These are phyloP conservation scores for Australoheros scitulus DNA, from an alignment of 2,113 vertebrate species.

Conservation along the genomic window DNA sequence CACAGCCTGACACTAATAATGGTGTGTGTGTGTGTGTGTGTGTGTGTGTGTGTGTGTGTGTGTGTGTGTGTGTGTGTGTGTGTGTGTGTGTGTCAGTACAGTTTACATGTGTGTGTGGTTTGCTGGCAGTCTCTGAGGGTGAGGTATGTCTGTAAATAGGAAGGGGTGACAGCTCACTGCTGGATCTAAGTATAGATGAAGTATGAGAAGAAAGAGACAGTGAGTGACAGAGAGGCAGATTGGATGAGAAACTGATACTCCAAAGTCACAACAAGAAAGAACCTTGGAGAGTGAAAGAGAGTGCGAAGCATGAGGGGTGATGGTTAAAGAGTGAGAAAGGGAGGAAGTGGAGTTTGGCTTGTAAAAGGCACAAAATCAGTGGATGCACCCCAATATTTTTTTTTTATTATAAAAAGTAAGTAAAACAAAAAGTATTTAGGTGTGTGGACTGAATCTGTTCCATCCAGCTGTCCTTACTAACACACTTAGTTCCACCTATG, in stretches of 20 bases:
- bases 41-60: not conserved
- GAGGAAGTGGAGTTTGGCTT: not conserved
- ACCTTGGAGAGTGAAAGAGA: not conserved
- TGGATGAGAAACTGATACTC: slow-evolving; percentile 34
- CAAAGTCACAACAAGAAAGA: slow-evolving; percentile 1
- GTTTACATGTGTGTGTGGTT: not conserved
- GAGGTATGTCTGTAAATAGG: slow-evolving; percentile 20
- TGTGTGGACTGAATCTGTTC: not conserved
- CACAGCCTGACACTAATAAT: too few species aligned
- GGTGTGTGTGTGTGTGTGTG: too few species aligned
- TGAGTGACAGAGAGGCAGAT: slow-evolving; percentile 49
- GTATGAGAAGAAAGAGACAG: slow-evolving; percentile 43
- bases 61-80: not conserved
- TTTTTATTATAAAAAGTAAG: not conserved
- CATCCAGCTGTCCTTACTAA: not conserved
- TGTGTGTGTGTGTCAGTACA: not conserved
- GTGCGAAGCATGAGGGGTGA: not conserved
- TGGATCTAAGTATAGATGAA: slow-evolving; percentile 61
- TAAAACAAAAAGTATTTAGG: not conserved
- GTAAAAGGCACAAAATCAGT: not conserved
- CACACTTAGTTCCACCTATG: not conserved
- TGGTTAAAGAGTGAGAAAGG: not conserved
- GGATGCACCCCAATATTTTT: too few species aligned
- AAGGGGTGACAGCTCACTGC: slow-evolving; percentile 27
- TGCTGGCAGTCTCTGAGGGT: not conserved